These are phyloP conservation scores for Tortrix viridana DNA, from an alignment of 2,888 invertebrate species.

Conservation along the genomic window DNA sequence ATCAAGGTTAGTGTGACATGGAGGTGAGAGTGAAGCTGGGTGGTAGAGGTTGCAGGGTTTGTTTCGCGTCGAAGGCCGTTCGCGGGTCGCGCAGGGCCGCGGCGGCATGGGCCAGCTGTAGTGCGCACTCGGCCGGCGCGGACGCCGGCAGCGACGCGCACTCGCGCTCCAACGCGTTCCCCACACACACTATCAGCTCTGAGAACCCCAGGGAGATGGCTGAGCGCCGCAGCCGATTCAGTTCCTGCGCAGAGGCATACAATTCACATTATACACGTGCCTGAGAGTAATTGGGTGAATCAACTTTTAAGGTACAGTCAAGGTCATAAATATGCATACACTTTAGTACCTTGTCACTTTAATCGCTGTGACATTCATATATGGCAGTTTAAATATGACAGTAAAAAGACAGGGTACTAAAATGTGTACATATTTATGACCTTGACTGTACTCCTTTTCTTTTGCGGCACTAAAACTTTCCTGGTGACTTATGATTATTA, in stretches of 20 bases:
- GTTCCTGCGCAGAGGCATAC: constrained; percentile 86
- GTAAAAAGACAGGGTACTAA: too few relatives aligned
- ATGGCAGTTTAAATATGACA: too few relatives aligned
- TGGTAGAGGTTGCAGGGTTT: constrained; percentile 67
- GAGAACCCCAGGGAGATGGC: constrained; percentile 96
- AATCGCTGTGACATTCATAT: too few relatives aligned
- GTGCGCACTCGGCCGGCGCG: constrained; percentile 93
- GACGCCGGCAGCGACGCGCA: constrained; percentile 90
- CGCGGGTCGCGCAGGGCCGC: constrained; percentile 90
- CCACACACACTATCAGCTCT: constrained; percentile 93
- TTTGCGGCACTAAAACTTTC: too few relatives aligned
- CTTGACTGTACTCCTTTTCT: too few relatives aligned
- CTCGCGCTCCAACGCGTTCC: constrained; percentile 94
- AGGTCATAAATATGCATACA: too few relatives aligned
- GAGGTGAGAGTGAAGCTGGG: constrained; percentile 59
- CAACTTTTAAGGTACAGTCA: too few relatives aligned
- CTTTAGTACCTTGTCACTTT: too few relatives aligned
- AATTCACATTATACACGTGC: neutral
- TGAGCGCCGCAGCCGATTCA: constrained; percentile 94
- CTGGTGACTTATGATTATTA: too few relatives aligned
- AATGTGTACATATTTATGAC: too few relatives aligned
- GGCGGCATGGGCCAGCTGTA: constrained; percentile 95
- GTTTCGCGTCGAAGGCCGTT: constrained; percentile 76
- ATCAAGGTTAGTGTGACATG: constrained; percentile 49
- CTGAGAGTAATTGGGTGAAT: too few relatives aligned